A percentile compares a stretch with the other conserved stretches of the same genome.
Evolutionary conservation across 1,140 invertebrate genomes (phyloP).

Genomic region (Cydia strobilella): DNA sequence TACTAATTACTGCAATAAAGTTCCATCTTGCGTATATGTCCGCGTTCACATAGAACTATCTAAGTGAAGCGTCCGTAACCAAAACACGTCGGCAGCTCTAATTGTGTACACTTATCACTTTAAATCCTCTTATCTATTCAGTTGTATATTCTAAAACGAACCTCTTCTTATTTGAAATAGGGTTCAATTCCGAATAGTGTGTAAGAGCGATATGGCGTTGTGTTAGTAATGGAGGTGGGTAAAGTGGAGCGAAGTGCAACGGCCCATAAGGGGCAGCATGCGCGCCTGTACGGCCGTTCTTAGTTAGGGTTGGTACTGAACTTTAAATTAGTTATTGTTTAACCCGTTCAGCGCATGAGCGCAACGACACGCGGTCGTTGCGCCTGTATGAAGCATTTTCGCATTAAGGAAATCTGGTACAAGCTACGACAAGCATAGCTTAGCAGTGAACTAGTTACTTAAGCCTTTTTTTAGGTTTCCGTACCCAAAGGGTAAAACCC

Average conservation of each 20-base stretch:
- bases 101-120: neutral
- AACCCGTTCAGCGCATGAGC: too few species aligned
- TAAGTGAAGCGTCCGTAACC: neutral
- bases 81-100: conserved; percentile 16
- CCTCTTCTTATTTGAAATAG: neutral
- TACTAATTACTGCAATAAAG: neutral
- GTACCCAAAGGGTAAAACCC: too few species aligned
- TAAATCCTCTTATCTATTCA: neutral
- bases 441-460: too few species aligned
- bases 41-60: neutral
- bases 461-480: too few species aligned
- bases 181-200: neutral
- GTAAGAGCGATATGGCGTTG: neutral
- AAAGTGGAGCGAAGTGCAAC: conserved; percentile 8
- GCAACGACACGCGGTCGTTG: too few species aligned
- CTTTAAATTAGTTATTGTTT: conserved; percentile 8
- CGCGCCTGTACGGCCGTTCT: neutral
- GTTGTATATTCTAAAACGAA: neutral
- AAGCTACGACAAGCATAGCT: too few species aligned
- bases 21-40: neutral
- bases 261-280: conserved; percentile 4
- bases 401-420: too few species aligned
- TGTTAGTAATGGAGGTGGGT: neutral
- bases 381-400: too few species aligned
- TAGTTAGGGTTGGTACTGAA: neutral